Conservation (phyloP, 2,113 vertebrate species). For the Orientallactaga bullata region DNA sequence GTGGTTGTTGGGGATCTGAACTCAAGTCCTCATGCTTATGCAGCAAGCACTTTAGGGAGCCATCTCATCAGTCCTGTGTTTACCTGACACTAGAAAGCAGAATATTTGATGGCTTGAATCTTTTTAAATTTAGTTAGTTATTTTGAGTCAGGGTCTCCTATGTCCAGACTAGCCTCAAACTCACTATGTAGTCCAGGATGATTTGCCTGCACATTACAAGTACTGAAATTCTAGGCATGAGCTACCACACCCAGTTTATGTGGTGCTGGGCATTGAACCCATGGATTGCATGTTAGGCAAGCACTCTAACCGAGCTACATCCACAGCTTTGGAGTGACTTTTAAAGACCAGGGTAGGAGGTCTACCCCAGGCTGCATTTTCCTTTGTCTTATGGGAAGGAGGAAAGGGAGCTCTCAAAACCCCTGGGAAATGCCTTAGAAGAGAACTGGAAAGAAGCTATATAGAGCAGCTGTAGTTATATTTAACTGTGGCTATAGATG, state of each 20-base stretch:
- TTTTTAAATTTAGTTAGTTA: too few relatives aligned
- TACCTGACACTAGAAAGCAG: too few relatives aligned
- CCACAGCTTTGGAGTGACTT: not conserved
- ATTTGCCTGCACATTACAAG: not conserved
- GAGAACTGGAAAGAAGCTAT: not conserved
- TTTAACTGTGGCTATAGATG: conserved; percentile 6
- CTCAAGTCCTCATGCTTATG: too few relatives aligned
- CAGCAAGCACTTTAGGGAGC: too few relatives aligned
- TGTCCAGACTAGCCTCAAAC: not conserved
- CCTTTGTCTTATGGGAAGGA: not conserved
- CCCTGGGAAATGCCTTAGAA: conserved; percentile 1
- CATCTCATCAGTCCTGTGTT: too few relatives aligned
- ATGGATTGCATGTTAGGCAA: not conserved
- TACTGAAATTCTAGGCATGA: not conserved
- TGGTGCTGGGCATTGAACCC: not conserved
- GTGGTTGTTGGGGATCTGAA: too few relatives aligned
- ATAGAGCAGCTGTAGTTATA: conserved; percentile 32
- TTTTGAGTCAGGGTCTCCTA: not conserved
- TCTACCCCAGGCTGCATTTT: not conserved
- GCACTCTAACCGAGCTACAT: not conserved
- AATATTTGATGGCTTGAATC: too few relatives aligned
- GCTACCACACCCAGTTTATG: not conserved
- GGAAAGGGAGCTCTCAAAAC: conserved; percentile 11
- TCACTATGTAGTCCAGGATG: not conserved
- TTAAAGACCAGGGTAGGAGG: not conserved